Evolutionary conservation across 2,888 invertebrate species (phyloP).

Genomic region (Lithophane ornitopus): DNA sequence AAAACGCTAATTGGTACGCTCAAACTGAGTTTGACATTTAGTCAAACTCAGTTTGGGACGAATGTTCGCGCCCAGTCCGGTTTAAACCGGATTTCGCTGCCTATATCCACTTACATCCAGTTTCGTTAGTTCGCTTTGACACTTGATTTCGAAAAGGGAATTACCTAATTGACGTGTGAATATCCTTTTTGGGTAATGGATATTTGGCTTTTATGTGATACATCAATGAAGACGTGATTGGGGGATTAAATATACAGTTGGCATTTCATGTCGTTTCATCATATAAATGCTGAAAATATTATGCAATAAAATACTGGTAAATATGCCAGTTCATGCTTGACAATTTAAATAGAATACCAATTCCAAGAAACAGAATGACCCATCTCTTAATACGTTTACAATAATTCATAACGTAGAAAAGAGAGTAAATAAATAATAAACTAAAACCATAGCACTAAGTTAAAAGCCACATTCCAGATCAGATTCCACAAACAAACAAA

Average conservation of each 20-base stretch:
- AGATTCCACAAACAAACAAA: slow-evolving; percentile 38
- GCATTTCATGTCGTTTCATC: neutral
- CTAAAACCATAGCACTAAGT: neutral
- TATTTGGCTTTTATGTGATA: slow-evolving; percentile 32
- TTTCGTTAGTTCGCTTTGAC: slow-evolving; percentile 70
- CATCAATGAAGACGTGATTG: neutral
- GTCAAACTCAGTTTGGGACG: slow-evolving; percentile 64
- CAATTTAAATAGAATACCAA: neutral
- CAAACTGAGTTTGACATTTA: slow-evolving; percentile 30
- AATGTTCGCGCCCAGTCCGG: slow-evolving; percentile 63
- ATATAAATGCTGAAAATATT: neutral
- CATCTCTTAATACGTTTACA: too few species aligned
- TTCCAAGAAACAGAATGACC: neutral
- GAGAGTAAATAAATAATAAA: neutral
- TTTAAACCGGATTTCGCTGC: slow-evolving; percentile 74
- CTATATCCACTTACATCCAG: slow-evolving; percentile 74
- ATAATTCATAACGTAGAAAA: neutral
- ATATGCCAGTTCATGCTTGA: neutral
- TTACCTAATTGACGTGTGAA: slow-evolving; percentile 63
- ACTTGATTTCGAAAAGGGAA: slow-evolving; percentile 65
- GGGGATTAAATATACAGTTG: neutral
- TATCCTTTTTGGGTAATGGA: slow-evolving; percentile 40
- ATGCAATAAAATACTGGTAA: neutral
- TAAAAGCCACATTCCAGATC: slow-evolving; percentile 13
- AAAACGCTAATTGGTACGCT: slow-evolving; percentile 70